Percentiles rank a stretch among this genome's conserved stretches.
These are phyloP conservation scores for Thera britannica DNA, from an alignment of 2,888 invertebrate species.

Conservation along the genomic window DNA sequence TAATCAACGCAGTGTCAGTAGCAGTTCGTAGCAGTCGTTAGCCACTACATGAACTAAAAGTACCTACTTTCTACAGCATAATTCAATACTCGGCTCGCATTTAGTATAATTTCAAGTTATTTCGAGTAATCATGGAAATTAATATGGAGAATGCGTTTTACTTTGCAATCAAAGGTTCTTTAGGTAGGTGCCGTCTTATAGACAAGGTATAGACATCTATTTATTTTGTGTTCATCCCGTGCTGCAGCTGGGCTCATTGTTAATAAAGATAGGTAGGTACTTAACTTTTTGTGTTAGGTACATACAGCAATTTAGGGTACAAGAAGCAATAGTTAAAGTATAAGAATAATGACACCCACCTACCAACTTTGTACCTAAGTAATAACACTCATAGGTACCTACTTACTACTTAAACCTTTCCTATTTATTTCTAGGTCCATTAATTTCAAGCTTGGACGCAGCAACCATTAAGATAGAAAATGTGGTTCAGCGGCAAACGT, in stretches of 20 bases:
- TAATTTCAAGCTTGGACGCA: slow-evolving; percentile 34
- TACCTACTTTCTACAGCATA: no score
- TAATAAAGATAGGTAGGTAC: no score
- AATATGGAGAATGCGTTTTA: slow-evolving; percentile 63
- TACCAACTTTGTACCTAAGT: no score
- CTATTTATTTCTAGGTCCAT: slow-evolving; percentile 46
- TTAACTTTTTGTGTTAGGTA: no score
- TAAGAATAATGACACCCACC: no score
- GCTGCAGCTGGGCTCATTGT: no score
- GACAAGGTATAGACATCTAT: not conserved
- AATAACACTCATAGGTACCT: not conserved
- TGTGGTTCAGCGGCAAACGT: slow-evolving; percentile 21
- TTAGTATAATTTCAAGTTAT: not conserved
- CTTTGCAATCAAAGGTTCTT: slow-evolving; percentile 52
- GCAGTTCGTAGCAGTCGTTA: no score
- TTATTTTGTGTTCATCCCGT: not conserved
- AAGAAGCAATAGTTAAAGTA: no score
- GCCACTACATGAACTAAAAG: no score
- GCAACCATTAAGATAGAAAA: slow-evolving; percentile 33
- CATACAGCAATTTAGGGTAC: no score
- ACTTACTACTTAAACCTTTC: not conserved
- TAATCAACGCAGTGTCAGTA: no score
- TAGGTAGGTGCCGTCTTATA: slow-evolving; percentile 49
- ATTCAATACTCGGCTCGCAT: no score
- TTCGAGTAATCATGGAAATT: slow-evolving; percentile 58